Evolutionary conservation across 1,140 invertebrate species (phyloP).

Genomic region (Megathymus violae): DNA sequence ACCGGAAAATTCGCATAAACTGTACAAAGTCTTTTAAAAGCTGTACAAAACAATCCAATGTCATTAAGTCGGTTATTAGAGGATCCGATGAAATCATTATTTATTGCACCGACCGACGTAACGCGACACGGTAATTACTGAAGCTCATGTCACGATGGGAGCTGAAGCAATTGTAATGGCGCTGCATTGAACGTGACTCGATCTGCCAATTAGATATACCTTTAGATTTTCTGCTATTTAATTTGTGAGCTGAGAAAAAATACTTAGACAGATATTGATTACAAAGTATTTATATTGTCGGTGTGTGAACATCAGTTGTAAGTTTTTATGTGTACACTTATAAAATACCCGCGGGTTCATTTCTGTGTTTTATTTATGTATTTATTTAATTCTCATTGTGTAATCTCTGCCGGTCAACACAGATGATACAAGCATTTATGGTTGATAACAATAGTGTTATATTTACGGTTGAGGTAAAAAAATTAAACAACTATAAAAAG

Average conservation of each 20-base stretch:
- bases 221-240: background rate
- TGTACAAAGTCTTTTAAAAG: no score
- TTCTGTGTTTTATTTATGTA: no score
- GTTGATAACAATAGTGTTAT: no score
- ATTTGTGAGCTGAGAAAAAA: background rate
- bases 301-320: no score
- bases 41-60: slow-evolving; percentile 13
- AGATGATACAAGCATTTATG: no score
- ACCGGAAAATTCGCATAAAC: no score
- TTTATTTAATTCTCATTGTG: no score
- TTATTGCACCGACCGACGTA: slow-evolving; percentile 21
- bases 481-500: no score
- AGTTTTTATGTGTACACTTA: no score
- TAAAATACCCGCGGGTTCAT: background rate
- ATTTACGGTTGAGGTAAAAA: no score
- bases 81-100: slow-evolving; percentile 36
- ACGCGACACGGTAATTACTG: slow-evolving; percentile 19
- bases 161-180: slow-evolving; percentile 1
- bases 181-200: background rate
- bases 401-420: no score
- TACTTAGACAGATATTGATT: background rate
- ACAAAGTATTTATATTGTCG: no score
- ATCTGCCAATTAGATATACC: background rate
- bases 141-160: slow-evolving; percentile 13
- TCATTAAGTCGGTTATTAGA: slow-evolving; percentile 37